These are phyloP conservation scores for Xiphophorus birchmanni DNA, from an alignment of 2,797 vertebrate genomes.

Conservation along the genomic window DNA sequence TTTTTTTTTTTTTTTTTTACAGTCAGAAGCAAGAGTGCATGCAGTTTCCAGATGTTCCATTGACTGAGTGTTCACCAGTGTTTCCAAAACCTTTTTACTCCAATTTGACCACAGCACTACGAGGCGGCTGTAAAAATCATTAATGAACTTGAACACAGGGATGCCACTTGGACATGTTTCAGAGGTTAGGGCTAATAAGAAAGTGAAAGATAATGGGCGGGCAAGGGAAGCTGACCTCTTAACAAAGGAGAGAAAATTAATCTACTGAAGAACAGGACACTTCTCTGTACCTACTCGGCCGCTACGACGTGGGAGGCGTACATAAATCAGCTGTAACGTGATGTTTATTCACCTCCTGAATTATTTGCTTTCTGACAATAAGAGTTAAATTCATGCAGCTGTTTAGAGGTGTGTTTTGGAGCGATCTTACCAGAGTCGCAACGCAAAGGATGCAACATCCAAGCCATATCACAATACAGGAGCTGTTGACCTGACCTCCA, in stretches of 20 bases:
- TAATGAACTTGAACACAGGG: neutral
- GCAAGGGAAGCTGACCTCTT: constrained; percentile 36
- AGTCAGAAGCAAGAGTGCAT: neutral
- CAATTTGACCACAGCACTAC: neutral
- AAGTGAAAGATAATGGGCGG: constrained; percentile 28
- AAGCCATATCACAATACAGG: constrained; percentile 60
- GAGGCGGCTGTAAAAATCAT: constrained; percentile 31
- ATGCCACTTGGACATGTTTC: constrained; percentile 13
- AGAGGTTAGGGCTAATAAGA: constrained; percentile 41
- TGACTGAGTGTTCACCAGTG: constrained; percentile 1
- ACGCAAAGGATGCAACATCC: constrained; percentile 60
- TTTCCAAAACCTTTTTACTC: constrained; percentile 28
- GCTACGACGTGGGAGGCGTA: neutral
- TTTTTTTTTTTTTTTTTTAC: neutral
- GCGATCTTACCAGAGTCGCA: constrained; percentile 43
- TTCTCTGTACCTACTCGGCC: constrained; percentile 26
- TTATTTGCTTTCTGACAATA: constrained; percentile 72
- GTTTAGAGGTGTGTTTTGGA: constrained; percentile 60
- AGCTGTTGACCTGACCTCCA: constrained; percentile 43
- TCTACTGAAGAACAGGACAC: constrained; percentile 29
- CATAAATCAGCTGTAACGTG: constrained; percentile 59
- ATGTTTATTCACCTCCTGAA: constrained; percentile 65
- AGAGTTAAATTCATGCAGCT: constrained; percentile 65
- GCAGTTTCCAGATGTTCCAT: constrained; percentile 7
- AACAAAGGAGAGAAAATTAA: constrained; percentile 33